A percentile compares a stretch with the other conserved stretches of the same genome.
Conservation (phyloP, 2,797 vertebrate genomes). For the Cossypha heuglini region DNA sequence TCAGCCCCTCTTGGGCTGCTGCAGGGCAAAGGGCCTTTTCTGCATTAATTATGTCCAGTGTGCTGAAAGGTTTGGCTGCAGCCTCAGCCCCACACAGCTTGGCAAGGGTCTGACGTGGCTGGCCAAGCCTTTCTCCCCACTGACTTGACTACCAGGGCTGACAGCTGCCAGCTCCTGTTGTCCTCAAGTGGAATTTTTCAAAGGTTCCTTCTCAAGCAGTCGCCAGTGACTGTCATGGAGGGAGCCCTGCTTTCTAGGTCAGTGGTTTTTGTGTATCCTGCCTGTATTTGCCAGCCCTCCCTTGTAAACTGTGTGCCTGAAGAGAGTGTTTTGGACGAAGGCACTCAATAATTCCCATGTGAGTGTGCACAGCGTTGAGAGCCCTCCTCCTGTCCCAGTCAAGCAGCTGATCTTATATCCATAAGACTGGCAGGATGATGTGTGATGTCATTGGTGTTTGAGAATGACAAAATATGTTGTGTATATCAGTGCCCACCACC, state of each 20-base stretch:
- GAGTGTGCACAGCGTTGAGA: neutral
- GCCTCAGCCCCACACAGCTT: neutral
- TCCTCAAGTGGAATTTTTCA: conserved; percentile 33
- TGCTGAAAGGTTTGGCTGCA: conserved; percentile 19
- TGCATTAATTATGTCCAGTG: conserved; percentile 3
- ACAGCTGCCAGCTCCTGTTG: conserved; percentile 34
- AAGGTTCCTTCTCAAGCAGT: neutral
- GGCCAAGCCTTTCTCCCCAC: conserved; percentile 16
- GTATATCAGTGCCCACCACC: neutral
- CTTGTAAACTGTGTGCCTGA: neutral
- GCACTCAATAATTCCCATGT: neutral
- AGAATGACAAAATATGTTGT: neutral
- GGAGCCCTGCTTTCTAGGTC: neutral
- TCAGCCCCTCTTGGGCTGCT: conserved; percentile 2
- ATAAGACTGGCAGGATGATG: neutral
- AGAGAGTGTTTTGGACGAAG: neutral
- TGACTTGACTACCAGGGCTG: conserved; percentile 34
- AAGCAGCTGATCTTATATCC: neutral
- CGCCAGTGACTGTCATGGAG: neutral
- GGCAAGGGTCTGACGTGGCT: neutral
- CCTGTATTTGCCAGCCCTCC: neutral
- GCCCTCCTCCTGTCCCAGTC: neutral
- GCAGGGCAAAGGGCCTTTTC: conserved; percentile 25
- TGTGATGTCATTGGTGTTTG: neutral
- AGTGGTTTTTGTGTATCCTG: neutral